phyloP scores from a whole-genome alignment of 2,888 invertebrate genomes.

The Pharmacophagus antenor region DNA sequence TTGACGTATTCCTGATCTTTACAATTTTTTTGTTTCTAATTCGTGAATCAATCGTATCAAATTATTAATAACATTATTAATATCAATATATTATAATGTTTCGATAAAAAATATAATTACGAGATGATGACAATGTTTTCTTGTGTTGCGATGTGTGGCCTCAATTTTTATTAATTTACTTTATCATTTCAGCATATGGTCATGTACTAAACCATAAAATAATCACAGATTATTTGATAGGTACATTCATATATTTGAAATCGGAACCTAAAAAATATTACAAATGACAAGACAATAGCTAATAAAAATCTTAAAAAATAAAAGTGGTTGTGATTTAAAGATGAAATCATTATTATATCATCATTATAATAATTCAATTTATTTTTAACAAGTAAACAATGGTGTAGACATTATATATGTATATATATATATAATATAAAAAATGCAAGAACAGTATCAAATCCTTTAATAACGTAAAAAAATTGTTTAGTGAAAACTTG shows the following conservation, averaged over 20 bases:
- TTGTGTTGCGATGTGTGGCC: slow-evolving; percentile 5
- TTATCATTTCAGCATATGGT: neutral
- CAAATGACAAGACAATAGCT: too few species aligned
- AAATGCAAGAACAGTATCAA: neutral
- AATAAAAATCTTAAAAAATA: too few species aligned
- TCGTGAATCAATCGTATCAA: neutral
- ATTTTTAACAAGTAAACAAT: too few species aligned
- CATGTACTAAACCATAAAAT: too few species aligned
- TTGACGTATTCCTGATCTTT: neutral
- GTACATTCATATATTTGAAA: too few species aligned
- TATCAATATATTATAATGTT: neutral
- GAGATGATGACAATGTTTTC: slow-evolving; percentile 8
- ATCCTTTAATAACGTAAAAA: neutral
- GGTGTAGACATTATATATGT: too few species aligned
- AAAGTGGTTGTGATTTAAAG: too few species aligned
- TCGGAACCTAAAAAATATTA: too few species aligned
- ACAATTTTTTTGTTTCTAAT: neutral
- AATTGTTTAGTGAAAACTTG: neutral
- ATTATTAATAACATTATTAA: neutral
- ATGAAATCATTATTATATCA: too few species aligned
- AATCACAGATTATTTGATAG: too few species aligned
- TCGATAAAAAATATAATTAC: slow-evolving; percentile 14
- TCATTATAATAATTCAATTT: too few species aligned
- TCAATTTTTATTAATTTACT: slow-evolving; percentile 14
- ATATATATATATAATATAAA: neutral